These are phyloP conservation scores for Ataeniobius toweri DNA, from an alignment of 2,797 vertebrate species.

Conservation along the genomic window DNA sequence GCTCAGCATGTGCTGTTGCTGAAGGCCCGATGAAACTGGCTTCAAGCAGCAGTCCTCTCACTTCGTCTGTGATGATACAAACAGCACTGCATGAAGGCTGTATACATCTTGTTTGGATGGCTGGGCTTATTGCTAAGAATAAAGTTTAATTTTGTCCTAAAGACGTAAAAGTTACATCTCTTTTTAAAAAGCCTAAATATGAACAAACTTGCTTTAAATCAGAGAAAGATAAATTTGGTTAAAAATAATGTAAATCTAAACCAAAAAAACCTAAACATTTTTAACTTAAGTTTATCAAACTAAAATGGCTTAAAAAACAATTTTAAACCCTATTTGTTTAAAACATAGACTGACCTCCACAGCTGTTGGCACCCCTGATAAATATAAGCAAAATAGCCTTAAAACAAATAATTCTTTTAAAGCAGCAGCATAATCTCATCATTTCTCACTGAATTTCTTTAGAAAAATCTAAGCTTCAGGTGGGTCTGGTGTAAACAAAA, in stretches of 20 bases:
- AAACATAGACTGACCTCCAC: too few species aligned
- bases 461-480: not conserved
- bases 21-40: slow-evolving; percentile 51
- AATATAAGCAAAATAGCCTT: not conserved
- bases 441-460: not conserved
- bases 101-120: not conserved
- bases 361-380: too few species aligned
- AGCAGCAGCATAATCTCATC: not conserved
- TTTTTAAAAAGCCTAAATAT: too few species aligned
- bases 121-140: not conserved
- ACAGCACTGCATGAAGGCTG: not conserved
- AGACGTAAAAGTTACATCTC: not conserved
- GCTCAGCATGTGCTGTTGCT: slow-evolving; percentile 82
- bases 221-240: too few species aligned
- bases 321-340: not conserved
- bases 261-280: too few species aligned
- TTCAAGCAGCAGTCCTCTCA: slow-evolving; percentile 59
- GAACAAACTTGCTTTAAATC: too few species aligned
- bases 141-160: not conserved
- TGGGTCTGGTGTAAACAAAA: too few species aligned
- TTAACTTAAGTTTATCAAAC: not conserved
- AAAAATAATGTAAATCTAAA: too few species aligned
- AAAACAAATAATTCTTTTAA: not conserved
- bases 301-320: not conserved
- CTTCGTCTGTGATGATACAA: slow-evolving; percentile 31